phyloP scores from a whole-genome alignment of 2,888 invertebrate species.

The Standfussiana lucernea region DNA sequence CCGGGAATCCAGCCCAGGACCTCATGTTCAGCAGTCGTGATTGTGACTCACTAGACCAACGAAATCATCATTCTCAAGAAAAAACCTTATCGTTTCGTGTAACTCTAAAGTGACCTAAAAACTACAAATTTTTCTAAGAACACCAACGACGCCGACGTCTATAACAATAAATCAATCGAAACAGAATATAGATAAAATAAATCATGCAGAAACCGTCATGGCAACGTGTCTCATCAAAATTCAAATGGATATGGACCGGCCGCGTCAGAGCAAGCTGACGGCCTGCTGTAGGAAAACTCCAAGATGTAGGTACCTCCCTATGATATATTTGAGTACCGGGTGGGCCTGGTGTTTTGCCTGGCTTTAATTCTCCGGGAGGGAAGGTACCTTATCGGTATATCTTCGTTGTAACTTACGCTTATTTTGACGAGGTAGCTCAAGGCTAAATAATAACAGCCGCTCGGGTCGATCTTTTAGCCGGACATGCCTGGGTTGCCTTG shows the following conservation, averaged over 20 bases:
- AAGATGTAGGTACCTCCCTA: constrained; percentile 55
- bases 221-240: constrained; percentile 81
- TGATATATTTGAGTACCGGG: constrained; percentile 47
- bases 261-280: constrained; percentile 75
- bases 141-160: constrained; percentile 13
- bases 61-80: neutral
- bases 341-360: constrained; percentile 2
- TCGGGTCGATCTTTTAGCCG: neutral
- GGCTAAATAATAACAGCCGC: neutral
- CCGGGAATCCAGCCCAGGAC: too few relatives aligned
- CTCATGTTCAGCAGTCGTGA: too few relatives aligned
- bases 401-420: neutral
- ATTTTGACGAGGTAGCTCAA: neutral
- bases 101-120: neutral
- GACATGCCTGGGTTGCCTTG: neutral
- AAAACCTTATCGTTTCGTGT: neutral
- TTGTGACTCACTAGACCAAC: too few relatives aligned
- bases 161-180: constrained; percentile 63
- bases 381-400: neutral
- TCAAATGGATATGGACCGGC: constrained; percentile 74
- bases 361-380: constrained; percentile 5
- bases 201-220: constrained; percentile 78
- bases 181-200: constrained; percentile 80
- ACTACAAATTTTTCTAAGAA: constrained; percentile 19
- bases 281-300: constrained; percentile 55